Percentiles rank a stretch among this genome's conserved stretches.
These are phyloP conservation scores for Pangasianodon gigas DNA, from an alignment of 2,113 vertebrate species.

Conservation along the genomic window DNA sequence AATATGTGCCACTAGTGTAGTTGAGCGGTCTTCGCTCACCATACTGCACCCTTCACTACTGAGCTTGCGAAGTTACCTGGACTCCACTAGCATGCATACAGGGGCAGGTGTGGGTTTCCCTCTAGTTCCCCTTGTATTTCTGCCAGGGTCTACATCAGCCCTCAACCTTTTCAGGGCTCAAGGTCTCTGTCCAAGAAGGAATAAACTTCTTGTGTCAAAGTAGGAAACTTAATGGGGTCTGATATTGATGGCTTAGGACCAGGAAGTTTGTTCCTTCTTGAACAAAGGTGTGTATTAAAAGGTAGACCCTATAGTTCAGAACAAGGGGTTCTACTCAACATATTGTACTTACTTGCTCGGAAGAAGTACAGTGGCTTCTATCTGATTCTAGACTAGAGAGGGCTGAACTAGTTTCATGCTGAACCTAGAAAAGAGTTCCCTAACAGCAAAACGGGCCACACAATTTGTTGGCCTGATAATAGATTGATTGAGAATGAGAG, in stretches of 20 bases:
- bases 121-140: neutral
- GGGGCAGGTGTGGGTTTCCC: neutral
- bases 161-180: neutral
- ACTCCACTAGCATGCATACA: neutral
- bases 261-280: neutral
- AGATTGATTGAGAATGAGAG: neutral
- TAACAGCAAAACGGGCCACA: neutral
- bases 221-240: neutral
- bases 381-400: neutral
- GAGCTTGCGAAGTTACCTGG: neutral
- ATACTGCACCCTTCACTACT: neutral
- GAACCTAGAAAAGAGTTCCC: neutral
- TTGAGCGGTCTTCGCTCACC: neutral
- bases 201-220: neutral
- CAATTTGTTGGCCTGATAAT: neutral
- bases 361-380: neutral
- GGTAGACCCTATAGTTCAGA: neutral
- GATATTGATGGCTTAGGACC: neutral
- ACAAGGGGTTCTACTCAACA: neutral
- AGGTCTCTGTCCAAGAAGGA: neutral
- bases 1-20: neutral
- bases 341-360: neutral
- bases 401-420: neutral
- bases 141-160: neutral
- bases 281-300: neutral